Evolutionary conservation across 92 coral and sea anemone species (phyloP).

Genomic region (Heteractis magnifica): DNA sequence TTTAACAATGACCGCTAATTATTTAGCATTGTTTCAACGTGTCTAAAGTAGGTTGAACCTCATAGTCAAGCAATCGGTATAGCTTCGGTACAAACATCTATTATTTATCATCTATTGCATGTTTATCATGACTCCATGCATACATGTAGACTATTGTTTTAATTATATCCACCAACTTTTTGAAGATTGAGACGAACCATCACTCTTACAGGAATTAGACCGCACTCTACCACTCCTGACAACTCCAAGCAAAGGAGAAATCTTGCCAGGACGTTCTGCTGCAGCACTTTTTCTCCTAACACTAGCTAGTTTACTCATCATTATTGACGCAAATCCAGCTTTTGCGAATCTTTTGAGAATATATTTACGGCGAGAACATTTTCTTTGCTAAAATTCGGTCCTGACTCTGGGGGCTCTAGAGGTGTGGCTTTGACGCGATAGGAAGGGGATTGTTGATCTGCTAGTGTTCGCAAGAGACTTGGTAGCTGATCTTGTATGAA

Average conservation of each 20-base stretch:
- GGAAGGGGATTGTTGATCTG: constrained; percentile 19
- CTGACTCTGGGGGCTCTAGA: constrained; percentile 11
- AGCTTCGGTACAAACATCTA: too few species aligned
- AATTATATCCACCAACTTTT: neutral
- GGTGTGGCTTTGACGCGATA: constrained; percentile 38
- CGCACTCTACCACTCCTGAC: neutral
- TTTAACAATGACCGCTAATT: too few species aligned
- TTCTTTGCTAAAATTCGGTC: neutral
- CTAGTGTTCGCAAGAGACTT: constrained; percentile 8
- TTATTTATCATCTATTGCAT: too few species aligned
- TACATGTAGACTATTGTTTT: neutral
- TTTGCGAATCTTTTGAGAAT: constrained; percentile 12
- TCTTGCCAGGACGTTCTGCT: neutral
- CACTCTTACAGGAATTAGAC: constrained; percentile 21
- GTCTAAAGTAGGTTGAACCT: too few species aligned
- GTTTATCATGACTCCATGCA: too few species aligned
- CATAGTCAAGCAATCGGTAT: too few species aligned
- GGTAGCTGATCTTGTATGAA: constrained; percentile 16
- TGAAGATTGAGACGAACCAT: neutral
- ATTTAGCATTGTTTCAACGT: too few species aligned
- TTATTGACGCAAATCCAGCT: constrained; percentile 27
- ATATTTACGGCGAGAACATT: neutral
- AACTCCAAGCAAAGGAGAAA: neutral
- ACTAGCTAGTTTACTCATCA: constrained; percentile 11
- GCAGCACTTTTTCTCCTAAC: constrained; percentile 8